A percentile compares a stretch with the other conserved stretches of the same genome.
Conservation (phyloP, 2,888 invertebrate genomes). For the Philereme vetulata region DNA sequence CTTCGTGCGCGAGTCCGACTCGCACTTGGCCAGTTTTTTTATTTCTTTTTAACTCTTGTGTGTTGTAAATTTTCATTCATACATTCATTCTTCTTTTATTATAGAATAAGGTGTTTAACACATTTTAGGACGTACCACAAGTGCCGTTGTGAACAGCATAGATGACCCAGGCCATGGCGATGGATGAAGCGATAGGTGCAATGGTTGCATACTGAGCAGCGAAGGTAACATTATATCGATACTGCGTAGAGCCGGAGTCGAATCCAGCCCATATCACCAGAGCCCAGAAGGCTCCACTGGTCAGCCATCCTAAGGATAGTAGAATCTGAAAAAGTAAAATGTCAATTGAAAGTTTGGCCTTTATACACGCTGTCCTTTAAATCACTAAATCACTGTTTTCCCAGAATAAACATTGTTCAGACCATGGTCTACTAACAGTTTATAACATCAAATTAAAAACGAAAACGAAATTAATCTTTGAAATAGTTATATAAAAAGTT, state of each 20-base stretch:
- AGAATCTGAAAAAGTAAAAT: constrained; percentile 63
- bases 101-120: not conserved
- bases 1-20: too few species aligned
- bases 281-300: constrained; percentile 67
- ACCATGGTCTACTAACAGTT: too few species aligned
- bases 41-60: too few species aligned
- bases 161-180: constrained; percentile 86
- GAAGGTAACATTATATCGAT: constrained; percentile 83
- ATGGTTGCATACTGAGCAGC: constrained; percentile 87
- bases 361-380: too few species aligned
- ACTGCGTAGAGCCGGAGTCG: constrained; percentile 83
- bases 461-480: too few species aligned
- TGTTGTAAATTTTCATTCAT: too few species aligned
- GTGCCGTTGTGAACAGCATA: constrained; percentile 84
- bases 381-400: too few species aligned
- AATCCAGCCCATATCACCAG: constrained; percentile 86
- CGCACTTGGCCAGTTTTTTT: too few species aligned
- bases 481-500: too few species aligned
- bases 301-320: constrained; percentile 80
- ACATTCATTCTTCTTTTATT: too few species aligned
- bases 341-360: not conserved
- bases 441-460: too few species aligned
- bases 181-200: constrained; percentile 85
- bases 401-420: too few species aligned
- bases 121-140: constrained; percentile 65